Conservation (phyloP, 2,888 invertebrate genomes). For the Stegophylla sp. region DNA sequence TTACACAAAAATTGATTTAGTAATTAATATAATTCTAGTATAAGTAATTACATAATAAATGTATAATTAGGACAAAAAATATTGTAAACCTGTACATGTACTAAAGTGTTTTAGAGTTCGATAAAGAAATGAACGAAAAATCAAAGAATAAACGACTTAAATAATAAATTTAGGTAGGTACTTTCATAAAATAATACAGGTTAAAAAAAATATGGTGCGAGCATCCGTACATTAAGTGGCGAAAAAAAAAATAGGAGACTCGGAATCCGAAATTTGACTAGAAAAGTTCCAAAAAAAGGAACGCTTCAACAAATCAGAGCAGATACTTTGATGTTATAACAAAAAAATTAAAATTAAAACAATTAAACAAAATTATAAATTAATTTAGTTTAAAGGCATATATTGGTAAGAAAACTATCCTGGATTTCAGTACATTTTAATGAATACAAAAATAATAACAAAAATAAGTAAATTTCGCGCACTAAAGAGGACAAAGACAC, state of each 20-base stretch:
- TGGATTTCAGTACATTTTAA: slow-evolving; percentile 58
- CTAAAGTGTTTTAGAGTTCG: slow-evolving; percentile 56
- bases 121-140: slow-evolving; percentile 54
- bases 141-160: slow-evolving; percentile 54
- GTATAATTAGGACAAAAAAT: slow-evolving; percentile 59
- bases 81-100: slow-evolving; percentile 59
- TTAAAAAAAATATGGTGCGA: slow-evolving; percentile 58
- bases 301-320: slow-evolving; percentile 59
- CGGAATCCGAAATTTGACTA: slow-evolving; percentile 59
- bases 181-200: slow-evolving; percentile 55
- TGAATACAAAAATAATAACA: slow-evolving; percentile 59
- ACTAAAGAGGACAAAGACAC: slow-evolving; percentile 56
- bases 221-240: slow-evolving; percentile 57
- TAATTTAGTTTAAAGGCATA: slow-evolving; percentile 57
- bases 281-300: slow-evolving; percentile 55
- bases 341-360: slow-evolving; percentile 56
- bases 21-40: slow-evolving; percentile 57
- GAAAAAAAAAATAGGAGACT: slow-evolving; percentile 58
- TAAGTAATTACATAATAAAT: slow-evolving; percentile 57
- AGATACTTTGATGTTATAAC: slow-evolving; percentile 59
- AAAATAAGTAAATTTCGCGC: slow-evolving; percentile 59
- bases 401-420: slow-evolving; percentile 56
- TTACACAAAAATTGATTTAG: slow-evolving; percentile 57
- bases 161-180: slow-evolving; percentile 48
- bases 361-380: slow-evolving; percentile 59